Conservation (phyloP, 2,888 invertebrate species). For the Copidosoma aretas region DNA sequence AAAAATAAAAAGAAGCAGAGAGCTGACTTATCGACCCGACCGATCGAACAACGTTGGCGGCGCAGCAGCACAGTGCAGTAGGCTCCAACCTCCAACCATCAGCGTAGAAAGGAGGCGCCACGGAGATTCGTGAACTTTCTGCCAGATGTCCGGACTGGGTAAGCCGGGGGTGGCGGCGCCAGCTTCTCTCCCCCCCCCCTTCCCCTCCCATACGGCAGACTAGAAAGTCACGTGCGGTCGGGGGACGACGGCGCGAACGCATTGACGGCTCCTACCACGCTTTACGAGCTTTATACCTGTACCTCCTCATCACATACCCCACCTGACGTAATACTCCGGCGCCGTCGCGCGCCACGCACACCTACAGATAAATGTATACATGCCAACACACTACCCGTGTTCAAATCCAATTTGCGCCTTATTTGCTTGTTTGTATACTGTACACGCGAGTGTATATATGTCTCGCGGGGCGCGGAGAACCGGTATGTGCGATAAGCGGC, state of each 20-base stretch:
- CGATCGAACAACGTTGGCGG: background rate
- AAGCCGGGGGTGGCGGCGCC: background rate
- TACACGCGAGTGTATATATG: background rate
- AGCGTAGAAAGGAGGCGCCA: background rate
- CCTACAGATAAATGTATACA: too few relatives aligned
- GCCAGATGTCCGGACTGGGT: constrained; percentile 32
- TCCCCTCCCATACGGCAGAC: background rate
- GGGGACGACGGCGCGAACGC: too few relatives aligned
- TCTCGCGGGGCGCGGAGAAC: background rate
- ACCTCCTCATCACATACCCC: background rate
- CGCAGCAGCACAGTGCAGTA: background rate
- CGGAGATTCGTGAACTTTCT: constrained; percentile 26
- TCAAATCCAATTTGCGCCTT: constrained; percentile 21
- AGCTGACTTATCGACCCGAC: constrained; percentile 31
- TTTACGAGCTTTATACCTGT: too few relatives aligned
- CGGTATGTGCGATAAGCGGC: background rate
- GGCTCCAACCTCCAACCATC: too few relatives aligned
- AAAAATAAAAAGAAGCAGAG: background rate
- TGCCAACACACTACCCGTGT: background rate
- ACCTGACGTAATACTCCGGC: background rate
- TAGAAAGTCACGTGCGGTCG: background rate
- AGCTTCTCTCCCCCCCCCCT: background rate
- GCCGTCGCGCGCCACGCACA: background rate
- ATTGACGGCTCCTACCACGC: too few relatives aligned
- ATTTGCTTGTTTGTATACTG: background rate